These are phyloP conservation scores for Amitus sp. DNA, from an alignment of 2,888 invertebrate species.

Conservation along the genomic window DNA sequence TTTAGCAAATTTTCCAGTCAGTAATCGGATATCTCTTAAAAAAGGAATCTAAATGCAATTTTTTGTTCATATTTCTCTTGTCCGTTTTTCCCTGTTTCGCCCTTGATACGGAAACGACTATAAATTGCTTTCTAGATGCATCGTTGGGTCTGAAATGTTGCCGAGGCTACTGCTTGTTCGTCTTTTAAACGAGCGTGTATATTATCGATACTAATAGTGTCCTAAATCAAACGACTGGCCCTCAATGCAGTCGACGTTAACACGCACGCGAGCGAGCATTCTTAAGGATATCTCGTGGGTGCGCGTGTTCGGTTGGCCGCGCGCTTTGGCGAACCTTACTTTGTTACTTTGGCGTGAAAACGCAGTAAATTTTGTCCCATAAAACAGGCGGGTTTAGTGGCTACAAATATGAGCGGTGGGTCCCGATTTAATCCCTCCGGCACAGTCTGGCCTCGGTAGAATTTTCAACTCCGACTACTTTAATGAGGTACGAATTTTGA, in stretches of 20 bases:
- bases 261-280: slow-evolving; percentile 15
- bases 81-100: too few species aligned
- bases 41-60: too few species aligned
- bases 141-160: slow-evolving; percentile 6
- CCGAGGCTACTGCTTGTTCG: slow-evolving; percentile 10
- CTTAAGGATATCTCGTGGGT: slow-evolving; percentile 10
- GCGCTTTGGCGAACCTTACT: slow-evolving; percentile 44
- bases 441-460: slow-evolving; percentile 34
- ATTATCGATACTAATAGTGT: slow-evolving; percentile 52
- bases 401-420: slow-evolving; percentile 60
- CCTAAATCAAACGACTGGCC: slow-evolving; percentile 48
- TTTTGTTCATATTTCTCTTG: too few species aligned
- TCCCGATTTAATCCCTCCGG: slow-evolving; percentile 50
- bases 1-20: too few species aligned
- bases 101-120: too few species aligned
- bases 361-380: slow-evolving; percentile 58
- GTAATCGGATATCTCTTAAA: too few species aligned
- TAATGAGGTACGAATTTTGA: slow-evolving; percentile 61
- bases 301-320: slow-evolving; percentile 13
- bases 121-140: too few species aligned
- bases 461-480: slow-evolving; percentile 50
- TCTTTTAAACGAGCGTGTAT: slow-evolving; percentile 40
- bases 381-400: slow-evolving; percentile 61
- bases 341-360: slow-evolving; percentile 61
- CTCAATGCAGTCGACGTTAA: slow-evolving; percentile 11